Base-by-base conservation (phyloP, 2,797 vertebrate genomes). In the Arnoldichthys spilopterus region DNA sequence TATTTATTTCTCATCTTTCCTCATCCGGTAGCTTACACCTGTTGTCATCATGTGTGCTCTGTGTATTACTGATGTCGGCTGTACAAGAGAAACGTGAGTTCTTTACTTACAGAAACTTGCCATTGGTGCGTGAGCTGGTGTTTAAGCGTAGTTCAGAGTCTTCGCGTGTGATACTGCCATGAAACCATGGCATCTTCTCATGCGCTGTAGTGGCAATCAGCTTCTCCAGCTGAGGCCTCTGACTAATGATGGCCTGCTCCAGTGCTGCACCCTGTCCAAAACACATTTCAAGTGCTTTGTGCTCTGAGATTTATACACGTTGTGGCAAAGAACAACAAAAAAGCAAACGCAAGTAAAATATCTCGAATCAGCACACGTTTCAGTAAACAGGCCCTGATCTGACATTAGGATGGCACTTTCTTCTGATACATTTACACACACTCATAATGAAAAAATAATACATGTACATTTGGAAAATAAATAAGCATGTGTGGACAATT, bases 191-290 rank as follows among this genome's bases (percentile, higher is more conserved):
- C 97, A 99, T 99, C 84, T 90, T 95, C 79, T 98, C 95, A 34
- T 99, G 98, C 32, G 97, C 97, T 0, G 96, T 98, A 84, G 96
- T 97, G 79, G 97, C 95, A 2, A 99, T 98, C 63, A 96, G 81
- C 85, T 99, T 98, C 91, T 98, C 97, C 87, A 99, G 90, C 79
- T 97, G 95, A 53, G 98, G 98, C 73, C 95, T 96, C 89, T 99
- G 98, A 85, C 97, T 99, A 88, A 99, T 98, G 86, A 99, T 97
- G 64, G 97, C 97, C 89, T 98, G 97, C 63, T 99, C 98, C 72
- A 99, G 90, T 70, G 95, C 96, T 30, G 96, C 89, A 0, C 96
- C 97, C 98, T 98, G 83, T 37, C 11, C 28, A 43, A 54, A 34
- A 72, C 30, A 71, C 20, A 34, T 51, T 53, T 32, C 13, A 6